Conservation (phyloP, 2,797 vertebrate species). For the Dromococcyx pavoninus region DNA sequence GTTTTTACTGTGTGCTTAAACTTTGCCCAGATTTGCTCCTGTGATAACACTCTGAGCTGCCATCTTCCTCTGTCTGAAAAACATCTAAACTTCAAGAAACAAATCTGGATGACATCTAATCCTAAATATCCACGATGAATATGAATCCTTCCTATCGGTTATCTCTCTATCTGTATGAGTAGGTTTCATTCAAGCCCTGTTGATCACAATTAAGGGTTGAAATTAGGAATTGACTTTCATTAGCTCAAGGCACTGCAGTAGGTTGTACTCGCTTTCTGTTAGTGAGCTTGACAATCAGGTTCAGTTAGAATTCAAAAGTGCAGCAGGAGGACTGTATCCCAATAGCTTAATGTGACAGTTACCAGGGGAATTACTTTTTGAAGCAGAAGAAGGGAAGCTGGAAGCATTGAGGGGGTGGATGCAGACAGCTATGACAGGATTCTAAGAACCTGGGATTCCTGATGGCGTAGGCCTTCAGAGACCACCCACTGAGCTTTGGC, state of each 20-base stretch:
- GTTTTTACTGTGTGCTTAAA: background rate
- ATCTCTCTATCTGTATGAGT: background rate
- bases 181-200: constrained; percentile 1
- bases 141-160: background rate
- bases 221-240: constrained; percentile 39
- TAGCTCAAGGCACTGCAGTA: constrained; percentile 13
- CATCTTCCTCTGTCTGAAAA: background rate
- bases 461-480: constrained; percentile 45
- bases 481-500: constrained; percentile 65
- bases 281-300: background rate
- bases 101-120: background rate
- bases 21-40: background rate
- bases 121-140: background rate
- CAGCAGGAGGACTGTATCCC: constrained; percentile 25
- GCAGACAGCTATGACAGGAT: constrained; percentile 62
- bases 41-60: background rate
- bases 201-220: constrained; percentile 15
- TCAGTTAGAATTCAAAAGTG: constrained; percentile 20
- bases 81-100: background rate
- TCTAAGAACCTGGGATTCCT: constrained; percentile 64
- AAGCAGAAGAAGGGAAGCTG: constrained; percentile 48
- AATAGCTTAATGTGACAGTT: constrained; percentile 46
- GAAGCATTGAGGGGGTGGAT: constrained; percentile 62
- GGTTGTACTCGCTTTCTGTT: background rate
- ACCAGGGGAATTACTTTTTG: constrained; percentile 53